Percentiles rank a stretch among this genome's conserved stretches.
These are phyloP conservation scores for Phortica okadai DNA, from an alignment of 2,888 invertebrate genomes.

Conservation along the genomic window DNA sequence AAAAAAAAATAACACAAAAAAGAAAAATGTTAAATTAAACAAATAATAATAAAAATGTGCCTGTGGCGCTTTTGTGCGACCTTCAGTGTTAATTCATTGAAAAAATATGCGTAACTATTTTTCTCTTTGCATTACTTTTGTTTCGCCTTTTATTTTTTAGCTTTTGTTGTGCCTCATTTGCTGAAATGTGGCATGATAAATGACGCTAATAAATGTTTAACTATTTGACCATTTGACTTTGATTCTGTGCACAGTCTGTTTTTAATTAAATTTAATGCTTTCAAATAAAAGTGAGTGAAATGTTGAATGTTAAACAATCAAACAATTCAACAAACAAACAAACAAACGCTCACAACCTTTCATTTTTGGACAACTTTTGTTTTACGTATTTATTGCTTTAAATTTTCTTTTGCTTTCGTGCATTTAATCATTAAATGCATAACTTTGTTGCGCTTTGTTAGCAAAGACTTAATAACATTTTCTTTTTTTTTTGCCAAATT, in stretches of 20 bases:
- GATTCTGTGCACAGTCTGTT: no score
- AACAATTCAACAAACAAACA: no score
- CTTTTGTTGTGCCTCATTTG: background rate
- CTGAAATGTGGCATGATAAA: slow-evolving; percentile 1
- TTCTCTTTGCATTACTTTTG: background rate
- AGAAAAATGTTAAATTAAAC: background rate
- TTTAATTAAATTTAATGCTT: no score
- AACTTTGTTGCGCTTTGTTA: slow-evolving; percentile 9
- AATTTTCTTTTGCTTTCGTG: background rate
- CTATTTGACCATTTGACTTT: no score
- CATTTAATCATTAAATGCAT: background rate
- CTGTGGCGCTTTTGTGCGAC: slow-evolving; percentile 9
- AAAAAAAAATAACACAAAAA: background rate
- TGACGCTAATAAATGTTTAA: background rate
- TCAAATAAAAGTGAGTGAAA: no score
- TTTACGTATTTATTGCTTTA: background rate
- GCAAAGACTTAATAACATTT: slow-evolving; percentile 5
- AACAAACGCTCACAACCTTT: background rate
- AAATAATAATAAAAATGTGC: background rate
- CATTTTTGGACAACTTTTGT: background rate
- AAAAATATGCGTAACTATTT: background rate
- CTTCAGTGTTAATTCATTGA: slow-evolving; percentile 12
- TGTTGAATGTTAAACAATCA: no score
- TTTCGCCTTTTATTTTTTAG: background rate
- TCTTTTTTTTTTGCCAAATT: slow-evolving; percentile 5